Base-by-base conservation (phyloP, 2,113 vertebrate genomes). In the Stegostoma tigrinum region DNA sequence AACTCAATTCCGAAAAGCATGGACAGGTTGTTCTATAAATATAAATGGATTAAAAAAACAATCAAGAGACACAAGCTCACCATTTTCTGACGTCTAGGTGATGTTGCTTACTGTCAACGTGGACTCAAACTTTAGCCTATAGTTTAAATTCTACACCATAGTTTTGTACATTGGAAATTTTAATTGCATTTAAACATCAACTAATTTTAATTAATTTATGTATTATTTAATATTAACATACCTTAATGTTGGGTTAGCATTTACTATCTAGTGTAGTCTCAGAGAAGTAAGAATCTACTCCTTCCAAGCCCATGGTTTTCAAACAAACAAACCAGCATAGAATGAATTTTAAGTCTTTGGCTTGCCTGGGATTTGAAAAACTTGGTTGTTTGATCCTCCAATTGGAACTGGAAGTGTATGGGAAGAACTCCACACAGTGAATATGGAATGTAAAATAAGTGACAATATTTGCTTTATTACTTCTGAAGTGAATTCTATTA, bases 401-500 rank as follows among this genome's bases (percentile, higher is more conserved):
- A 21, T 83, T 83, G 80, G 17, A 23, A 80, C 34, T 38, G 15
- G 34, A 19, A 42, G 17, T 83, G 5, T 83, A 19, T 83, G 38
- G 38, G 2, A 38, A 42, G 2, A 17, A 83, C 42, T 83, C n/a
- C 17, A 83, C 19, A 45, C 38, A 45, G 19, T 23, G 21, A 83
- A 83, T 21, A 23, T 21, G 17, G 42, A n/a, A 83, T 21, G 19
- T 6, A 42, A 83, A n/a, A 7, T 91, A 91, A n/a, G 55, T 61
- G 5, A 30, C 30, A 14, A 34, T 19, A n/a, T 30, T 90, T 90
- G 80, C 38, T 52, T 15, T 10, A 90, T 17, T 90, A 30, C 19
- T 64, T 90, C 61, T 30, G 10, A 94, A 66, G 21, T 42, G 21
- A 94, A 94, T 45, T 24, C 8, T 24, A 23, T 96, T 96, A 99